Evolutionary conservation across 2,797 vertebrate species (phyloP).

Genomic region (Neosalanx taihuensis): DNA sequence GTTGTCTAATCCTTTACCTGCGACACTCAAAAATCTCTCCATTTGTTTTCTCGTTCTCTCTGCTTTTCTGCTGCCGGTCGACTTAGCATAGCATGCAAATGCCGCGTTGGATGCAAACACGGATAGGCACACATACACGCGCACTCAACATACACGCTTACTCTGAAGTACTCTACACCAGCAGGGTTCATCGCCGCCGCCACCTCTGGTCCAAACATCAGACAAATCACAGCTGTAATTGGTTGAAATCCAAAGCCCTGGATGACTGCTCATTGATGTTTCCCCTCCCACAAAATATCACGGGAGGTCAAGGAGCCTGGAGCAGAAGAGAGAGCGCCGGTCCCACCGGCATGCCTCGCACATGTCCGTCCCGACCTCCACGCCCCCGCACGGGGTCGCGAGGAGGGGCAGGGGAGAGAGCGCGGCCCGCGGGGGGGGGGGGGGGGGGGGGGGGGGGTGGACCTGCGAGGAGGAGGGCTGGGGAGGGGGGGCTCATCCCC

Average conservation of each 20-base stretch:
- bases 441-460: too few relatives aligned
- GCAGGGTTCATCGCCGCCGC: slow-evolving; percentile 21
- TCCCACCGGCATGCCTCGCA: neutral
- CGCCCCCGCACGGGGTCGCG: slow-evolving; percentile 13
- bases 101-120: neutral
- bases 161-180: neutral
- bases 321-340: slow-evolving; percentile 13
- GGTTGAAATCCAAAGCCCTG: slow-evolving; percentile 36
- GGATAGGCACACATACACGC: neutral
- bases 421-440: too few relatives aligned
- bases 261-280: slow-evolving; percentile 51
- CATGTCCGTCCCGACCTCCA: slow-evolving; percentile 32
- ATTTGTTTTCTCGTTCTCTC: neutral
- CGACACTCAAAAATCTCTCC: slow-evolving; percentile 7
- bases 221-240: slow-evolving; percentile 44
- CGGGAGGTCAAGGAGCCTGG: slow-evolving; percentile 46
- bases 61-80: neutral
- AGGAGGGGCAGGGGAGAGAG: too few relatives aligned
- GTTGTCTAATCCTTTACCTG: slow-evolving; percentile 19
- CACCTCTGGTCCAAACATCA: slow-evolving; percentile 39
- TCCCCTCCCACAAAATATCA: slow-evolving; percentile 50
- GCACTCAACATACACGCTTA: slow-evolving; percentile 23
- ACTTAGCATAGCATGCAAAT: neutral
- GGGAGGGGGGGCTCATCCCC: too few relatives aligned
- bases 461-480: too few relatives aligned